Conservation (phyloP, 2,797 vertebrate species). For the Micropoecilia bifurca region DNA sequence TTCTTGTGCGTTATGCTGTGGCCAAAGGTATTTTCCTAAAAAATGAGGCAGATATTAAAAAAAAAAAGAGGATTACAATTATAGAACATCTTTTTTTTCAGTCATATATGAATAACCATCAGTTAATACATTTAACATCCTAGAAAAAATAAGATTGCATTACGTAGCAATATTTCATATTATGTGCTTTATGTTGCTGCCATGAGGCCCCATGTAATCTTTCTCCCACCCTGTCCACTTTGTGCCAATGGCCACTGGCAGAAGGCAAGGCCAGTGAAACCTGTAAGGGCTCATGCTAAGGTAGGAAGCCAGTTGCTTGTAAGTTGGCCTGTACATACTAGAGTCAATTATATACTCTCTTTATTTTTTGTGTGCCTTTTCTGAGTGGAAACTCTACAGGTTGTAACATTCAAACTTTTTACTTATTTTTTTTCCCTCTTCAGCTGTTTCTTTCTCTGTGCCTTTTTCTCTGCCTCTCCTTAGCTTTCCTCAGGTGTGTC, state of each 20-base stretch:
- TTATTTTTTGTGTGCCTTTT: conserved; percentile 32
- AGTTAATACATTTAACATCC: not conserved
- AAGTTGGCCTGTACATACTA: conserved; percentile 24
- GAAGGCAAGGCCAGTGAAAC: conserved; percentile 69
- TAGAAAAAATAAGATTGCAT: not conserved
- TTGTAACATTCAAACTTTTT: not conserved
- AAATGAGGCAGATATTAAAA: not conserved
- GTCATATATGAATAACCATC: not conserved
- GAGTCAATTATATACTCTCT: conserved; percentile 14
- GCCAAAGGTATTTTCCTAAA: not conserved
- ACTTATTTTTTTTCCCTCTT: conserved; percentile 10
- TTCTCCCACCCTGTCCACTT: conserved; percentile 36
- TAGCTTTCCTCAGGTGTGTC: conserved; percentile 69
- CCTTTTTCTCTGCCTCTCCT: conserved; percentile 48
- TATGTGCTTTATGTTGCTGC: not conserved
- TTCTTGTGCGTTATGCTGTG: conserved; percentile 3
- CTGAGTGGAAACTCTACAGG: not conserved
- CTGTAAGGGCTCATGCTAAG: conserved; percentile 70
- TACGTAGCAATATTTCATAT: not conserved
- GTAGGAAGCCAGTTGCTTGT: conserved; percentile 63
- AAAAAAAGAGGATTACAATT: not conserved
- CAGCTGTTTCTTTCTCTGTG: conserved; percentile 25
- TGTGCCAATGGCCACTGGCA: conserved; percentile 68
- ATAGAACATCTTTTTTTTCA: not conserved
- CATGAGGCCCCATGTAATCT: conserved; percentile 47